Percentiles rank a stretch among this genome's conserved stretches.
Conservation (phyloP, 2,113 vertebrate genomes). For the Pelusios castaneus region DNA sequence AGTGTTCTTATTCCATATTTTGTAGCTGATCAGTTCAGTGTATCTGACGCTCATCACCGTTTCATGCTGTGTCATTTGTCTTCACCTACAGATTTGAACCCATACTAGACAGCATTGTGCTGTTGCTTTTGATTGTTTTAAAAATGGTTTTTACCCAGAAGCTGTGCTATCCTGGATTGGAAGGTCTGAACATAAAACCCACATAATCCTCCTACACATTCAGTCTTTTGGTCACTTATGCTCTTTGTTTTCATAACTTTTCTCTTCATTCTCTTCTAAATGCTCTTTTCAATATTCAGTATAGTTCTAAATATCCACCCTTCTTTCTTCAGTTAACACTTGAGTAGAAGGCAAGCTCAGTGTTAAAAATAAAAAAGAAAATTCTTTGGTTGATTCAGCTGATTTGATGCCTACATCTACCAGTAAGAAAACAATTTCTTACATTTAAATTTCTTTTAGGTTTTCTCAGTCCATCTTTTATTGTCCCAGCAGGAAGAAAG, state of each 20-base stretch:
- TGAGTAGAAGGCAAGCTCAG: background rate
- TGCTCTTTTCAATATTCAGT: background rate
- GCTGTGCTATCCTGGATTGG: background rate
- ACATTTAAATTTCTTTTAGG: background rate
- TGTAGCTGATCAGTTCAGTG: background rate
- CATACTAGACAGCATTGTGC: background rate
- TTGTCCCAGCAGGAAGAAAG: background rate
- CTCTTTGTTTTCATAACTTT: background rate
- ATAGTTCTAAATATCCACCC: background rate
- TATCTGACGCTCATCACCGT: constrained; percentile 14
- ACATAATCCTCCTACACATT: background rate
- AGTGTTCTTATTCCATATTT: background rate
- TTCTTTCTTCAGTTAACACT: background rate
- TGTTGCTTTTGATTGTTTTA: background rate
- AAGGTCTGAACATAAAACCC: background rate
- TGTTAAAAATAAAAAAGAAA: background rate
- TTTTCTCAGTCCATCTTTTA: background rate
- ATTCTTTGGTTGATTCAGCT: background rate
- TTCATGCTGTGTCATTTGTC: background rate
- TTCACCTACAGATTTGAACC: background rate
- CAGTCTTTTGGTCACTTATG: background rate
- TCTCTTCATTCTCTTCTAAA: background rate
- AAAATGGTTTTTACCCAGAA: background rate
- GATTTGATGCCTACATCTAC: background rate
- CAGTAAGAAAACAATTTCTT: background rate